Percentiles rank a stretch among this genome's conserved stretches.
Conservation (phyloP, 2,113 vertebrate genomes). For the Equus przewalskii region DNA sequence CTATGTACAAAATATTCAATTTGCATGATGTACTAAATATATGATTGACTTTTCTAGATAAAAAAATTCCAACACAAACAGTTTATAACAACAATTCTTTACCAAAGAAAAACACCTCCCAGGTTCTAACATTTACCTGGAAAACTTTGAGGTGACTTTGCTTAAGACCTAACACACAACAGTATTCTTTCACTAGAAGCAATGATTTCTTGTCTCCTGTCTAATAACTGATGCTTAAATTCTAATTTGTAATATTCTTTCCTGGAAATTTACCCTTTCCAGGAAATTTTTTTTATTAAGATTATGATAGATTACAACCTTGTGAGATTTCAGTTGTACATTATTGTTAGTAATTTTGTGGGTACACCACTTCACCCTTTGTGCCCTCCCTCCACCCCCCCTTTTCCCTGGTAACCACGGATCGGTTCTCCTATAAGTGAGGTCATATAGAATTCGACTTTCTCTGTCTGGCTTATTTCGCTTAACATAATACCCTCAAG, state of each 20-base stretch:
- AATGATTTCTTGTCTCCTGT: neutral
- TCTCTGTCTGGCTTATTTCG: no score
- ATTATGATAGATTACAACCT: no score
- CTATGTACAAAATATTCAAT: neutral
- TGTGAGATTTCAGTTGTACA: no score
- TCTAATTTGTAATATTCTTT: neutral
- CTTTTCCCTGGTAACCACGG: no score
- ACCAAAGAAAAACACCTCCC: neutral
- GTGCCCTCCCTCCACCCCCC: no score
- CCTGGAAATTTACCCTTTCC: neutral
- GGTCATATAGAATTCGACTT: no score
- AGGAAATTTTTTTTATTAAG: no score
- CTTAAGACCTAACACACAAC: neutral
- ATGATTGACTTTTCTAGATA: neutral
- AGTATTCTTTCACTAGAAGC: neutral
- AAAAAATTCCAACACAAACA: slow-evolving; percentile 23
- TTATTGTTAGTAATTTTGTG: no score
- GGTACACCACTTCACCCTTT: no score
- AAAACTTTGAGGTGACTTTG: neutral
- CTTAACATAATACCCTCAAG: no score
- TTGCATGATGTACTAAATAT: neutral
- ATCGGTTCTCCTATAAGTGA: no score
- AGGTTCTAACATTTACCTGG: neutral
- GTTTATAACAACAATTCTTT: neutral
- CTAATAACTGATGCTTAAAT: neutral